Percentiles rank a stretch among this genome's conserved stretches.
phyloP scores from a whole-genome alignment of 2,797 vertebrate genomes.

The Naso thynnoides region DNA sequence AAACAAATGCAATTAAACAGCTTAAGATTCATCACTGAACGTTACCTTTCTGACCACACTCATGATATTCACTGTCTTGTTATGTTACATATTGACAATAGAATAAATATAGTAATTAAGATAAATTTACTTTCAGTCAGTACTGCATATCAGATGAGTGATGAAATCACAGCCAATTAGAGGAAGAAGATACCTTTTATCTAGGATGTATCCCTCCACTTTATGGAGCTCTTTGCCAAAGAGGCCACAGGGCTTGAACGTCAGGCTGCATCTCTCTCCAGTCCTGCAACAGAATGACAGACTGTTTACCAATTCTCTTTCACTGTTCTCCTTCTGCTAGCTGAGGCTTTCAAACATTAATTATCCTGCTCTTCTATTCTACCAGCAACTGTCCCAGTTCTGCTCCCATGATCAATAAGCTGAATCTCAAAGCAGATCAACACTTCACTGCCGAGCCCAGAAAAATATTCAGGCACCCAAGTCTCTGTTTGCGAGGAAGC shows the following conservation, averaged over 20 bases:
- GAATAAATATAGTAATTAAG: neutral
- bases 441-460: slow-evolving; percentile 25
- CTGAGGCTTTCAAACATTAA: slow-evolving; percentile 68
- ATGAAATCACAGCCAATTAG: slow-evolving; percentile 17
- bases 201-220: slow-evolving; percentile 97
- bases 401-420: slow-evolving; percentile 66
- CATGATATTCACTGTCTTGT: too few species aligned
- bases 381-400: slow-evolving; percentile 66
- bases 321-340: slow-evolving; percentile 32
- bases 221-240: slow-evolving; percentile 98
- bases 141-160: neutral
- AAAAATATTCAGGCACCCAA: slow-evolving; percentile 10
- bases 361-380: slow-evolving; percentile 57
- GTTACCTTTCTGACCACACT: too few species aligned
- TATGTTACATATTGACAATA: too few species aligned
- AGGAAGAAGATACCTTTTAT: slow-evolving; percentile 90
- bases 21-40: neutral
- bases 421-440: slow-evolving; percentile 58
- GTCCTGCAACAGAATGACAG: slow-evolving; percentile 87
- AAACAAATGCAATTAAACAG: slow-evolving; percentile 11
- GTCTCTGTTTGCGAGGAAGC: slow-evolving; percentile 14
- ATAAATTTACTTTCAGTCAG: slow-evolving; percentile 6
- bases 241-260: slow-evolving; percentile 95
- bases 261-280: slow-evolving; percentile 94
- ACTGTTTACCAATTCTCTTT: slow-evolving; percentile 66